These are phyloP conservation scores for Calameuta idolon DNA, from an alignment of 2,888 invertebrate genomes.

Conservation along the genomic window DNA sequence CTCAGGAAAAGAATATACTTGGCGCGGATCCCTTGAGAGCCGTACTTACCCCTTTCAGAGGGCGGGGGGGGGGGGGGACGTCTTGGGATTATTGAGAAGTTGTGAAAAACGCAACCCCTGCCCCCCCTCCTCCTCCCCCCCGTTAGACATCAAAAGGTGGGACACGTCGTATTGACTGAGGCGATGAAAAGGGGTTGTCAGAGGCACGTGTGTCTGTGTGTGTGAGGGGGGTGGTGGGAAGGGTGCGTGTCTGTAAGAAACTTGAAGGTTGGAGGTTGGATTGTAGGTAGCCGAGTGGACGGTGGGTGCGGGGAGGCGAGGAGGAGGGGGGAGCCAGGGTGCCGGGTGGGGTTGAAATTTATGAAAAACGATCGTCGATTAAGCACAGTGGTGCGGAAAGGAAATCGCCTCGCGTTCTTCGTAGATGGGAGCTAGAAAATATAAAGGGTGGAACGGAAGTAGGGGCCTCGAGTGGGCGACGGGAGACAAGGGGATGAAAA, in stretches of 20 bases:
- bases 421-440: constrained; percentile 12
- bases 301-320: not conserved
- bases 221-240: not conserved
- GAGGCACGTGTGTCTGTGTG: not conserved
- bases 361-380: constrained; percentile 45
- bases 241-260: not conserved
- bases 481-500: not conserved
- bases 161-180: not conserved
- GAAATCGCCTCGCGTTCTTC: constrained; percentile 40
- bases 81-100: not conserved
- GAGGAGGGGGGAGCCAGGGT: not conserved
- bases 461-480: not conserved
- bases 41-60: not conserved
- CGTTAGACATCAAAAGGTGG: not conserved
- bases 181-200: not conserved
- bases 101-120: not conserved
- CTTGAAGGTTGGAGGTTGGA: not conserved
- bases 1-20: not conserved
- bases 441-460: not conserved
- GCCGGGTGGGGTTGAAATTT: constrained; percentile 28
- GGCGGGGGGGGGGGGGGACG: not conserved
- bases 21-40: not conserved
- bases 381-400: constrained; percentile 36
- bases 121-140: not conserved
- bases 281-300: not conserved